Evolutionary conservation across 2,888 invertebrate genomes (phyloP), one percentile per base, ranked within the genome.

Genomic region (Coenonympha glycerion): DNA sequence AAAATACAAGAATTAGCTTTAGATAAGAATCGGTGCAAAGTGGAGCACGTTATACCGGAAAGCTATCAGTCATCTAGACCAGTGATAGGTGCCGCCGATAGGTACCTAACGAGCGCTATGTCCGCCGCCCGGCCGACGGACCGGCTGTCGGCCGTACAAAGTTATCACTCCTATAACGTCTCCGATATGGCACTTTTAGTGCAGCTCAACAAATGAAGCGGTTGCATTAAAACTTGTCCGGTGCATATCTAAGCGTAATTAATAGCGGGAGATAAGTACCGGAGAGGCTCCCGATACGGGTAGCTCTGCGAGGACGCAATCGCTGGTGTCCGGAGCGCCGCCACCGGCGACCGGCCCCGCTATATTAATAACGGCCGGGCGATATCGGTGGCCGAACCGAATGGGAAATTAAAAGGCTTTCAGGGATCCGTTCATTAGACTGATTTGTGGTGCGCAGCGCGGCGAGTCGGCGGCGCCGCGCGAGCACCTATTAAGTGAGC

Each of bases 341-440:
- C 79, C 77, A 70, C 75, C 71, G 75, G 70, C 73, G 68, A 66
- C 72, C 71, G 71, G 67, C 73, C 62, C 68, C 66, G 73, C 73
- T 73, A 66, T 83, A 85, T 86, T 86, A 86, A 85, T 86, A 86
- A 77, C 76, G 73, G 81, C 81, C 82, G 73, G 57, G 59, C 71
- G 83, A 73, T 86, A 85, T 83, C 86, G 65, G 76, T 77, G 80
- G 76, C 73, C 76, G 75, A 69, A 77, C 82, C 64, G 79, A 85
- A 86, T 84, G 84, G 80, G 79, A 80, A 86, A 87, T 87, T 86
- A 86, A 87, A 86, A 84, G 84, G 77, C 84, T 85, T 81, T 84
- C 80, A 83, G 79, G 73, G 76, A 74, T 79, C 74, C 74, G 73
- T 78, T 84, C 83, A 81, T 86, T 85, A 85, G 71, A 73, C 73